Conservation (phyloP, 2,797 vertebrate genomes). For the Cyprinodon diabolis region DNA sequence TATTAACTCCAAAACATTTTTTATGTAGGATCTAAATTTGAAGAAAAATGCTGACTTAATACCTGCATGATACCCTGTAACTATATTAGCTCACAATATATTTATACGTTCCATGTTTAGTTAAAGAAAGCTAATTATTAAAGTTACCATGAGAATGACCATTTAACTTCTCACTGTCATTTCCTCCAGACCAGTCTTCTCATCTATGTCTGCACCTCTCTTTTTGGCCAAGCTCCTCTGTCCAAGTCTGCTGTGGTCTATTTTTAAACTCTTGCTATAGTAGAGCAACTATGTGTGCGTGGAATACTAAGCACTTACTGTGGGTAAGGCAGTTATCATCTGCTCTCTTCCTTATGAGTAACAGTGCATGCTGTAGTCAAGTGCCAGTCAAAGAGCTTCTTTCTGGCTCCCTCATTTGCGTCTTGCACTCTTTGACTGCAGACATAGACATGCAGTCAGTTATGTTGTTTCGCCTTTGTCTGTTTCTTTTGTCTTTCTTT, state of each 20-base stretch:
- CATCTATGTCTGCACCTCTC: constrained; percentile 28
- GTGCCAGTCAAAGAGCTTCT: constrained; percentile 51
- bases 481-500: constrained; percentile 25
- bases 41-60: too few species aligned
- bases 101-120: too few species aligned
- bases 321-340: constrained; percentile 52
- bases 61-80: not conserved
- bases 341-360: constrained; percentile 47
- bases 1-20: too few species aligned
- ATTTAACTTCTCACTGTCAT: constrained; percentile 3
- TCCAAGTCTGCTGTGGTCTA: constrained; percentile 67
- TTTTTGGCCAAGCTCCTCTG: constrained; percentile 54
- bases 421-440: not conserved
- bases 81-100: too few species aligned
- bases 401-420: constrained; percentile 13
- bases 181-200: constrained; percentile 35
- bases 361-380: constrained; percentile 55
- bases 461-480: not conserved
- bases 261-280: constrained; percentile 77
- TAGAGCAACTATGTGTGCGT: constrained; percentile 60
- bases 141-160: constrained; percentile 1
- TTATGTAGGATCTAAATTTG: too few species aligned
- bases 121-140: constrained; percentile 9
- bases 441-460: constrained; percentile 27
- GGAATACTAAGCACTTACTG: constrained; percentile 69